Conservation (phyloP, 2,888 invertebrate genomes). For the Drosophila suboccidentalis region DNA sequence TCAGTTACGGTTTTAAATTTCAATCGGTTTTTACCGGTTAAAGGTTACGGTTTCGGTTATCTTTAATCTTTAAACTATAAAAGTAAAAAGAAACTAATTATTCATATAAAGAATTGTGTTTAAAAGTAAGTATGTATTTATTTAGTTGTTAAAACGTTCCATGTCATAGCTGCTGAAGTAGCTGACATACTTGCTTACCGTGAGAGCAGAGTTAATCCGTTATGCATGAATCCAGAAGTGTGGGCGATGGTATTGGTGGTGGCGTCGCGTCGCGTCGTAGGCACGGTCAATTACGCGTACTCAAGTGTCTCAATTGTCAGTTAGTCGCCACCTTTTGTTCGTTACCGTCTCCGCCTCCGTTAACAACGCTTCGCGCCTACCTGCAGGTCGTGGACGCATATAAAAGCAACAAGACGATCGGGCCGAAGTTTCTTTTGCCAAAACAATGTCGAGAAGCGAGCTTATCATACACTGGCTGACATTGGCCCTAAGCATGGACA, state of each 20-base stretch:
- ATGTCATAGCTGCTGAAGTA: background rate
- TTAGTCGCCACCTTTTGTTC: slow-evolving; percentile 33
- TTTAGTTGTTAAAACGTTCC: background rate
- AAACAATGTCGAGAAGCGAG: slow-evolving; percentile 55
- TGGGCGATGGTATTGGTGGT: slow-evolving; percentile 55
- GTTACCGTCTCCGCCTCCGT: slow-evolving; percentile 1
- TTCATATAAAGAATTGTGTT: too few species aligned
- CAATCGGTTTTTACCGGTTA: too few species aligned
- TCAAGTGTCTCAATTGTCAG: slow-evolving; percentile 58
- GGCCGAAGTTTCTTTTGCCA: slow-evolving; percentile 62
- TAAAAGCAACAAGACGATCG: slow-evolving; percentile 60
- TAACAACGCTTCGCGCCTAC: background rate
- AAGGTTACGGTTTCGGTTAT: too few species aligned
- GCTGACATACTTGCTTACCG: background rate
- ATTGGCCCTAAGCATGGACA: slow-evolving; percentile 18
- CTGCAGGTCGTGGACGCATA: slow-evolving; percentile 35
- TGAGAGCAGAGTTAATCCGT: slow-evolving; percentile 53
- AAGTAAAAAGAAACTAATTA: background rate
- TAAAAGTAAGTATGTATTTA: background rate
- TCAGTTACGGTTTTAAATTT: too few species aligned
- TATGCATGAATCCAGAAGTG: slow-evolving; percentile 59
- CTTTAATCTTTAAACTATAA: background rate
- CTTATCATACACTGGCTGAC: slow-evolving; percentile 34
- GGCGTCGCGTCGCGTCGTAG: slow-evolving; percentile 13
- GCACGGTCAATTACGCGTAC: slow-evolving; percentile 34